These are phyloP conservation scores for Coptotermes formosanus DNA, from an alignment of 1,140 invertebrate genomes.

Conservation along the genomic window DNA sequence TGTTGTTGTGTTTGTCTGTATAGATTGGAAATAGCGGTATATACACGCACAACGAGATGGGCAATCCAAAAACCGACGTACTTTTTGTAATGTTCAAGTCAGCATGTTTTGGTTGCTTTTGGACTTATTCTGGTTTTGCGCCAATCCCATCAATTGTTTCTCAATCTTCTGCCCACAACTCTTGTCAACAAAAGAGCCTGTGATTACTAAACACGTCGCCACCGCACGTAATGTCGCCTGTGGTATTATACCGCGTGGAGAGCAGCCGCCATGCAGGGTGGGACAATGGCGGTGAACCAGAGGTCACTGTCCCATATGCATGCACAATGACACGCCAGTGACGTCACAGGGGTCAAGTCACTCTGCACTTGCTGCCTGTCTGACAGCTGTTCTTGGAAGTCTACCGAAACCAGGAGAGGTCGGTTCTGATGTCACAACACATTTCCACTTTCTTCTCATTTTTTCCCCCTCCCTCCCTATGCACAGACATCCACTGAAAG, in stretches of 20 bases:
- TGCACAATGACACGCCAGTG: neutral
- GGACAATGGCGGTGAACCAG: neutral
- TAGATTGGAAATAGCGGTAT: too few relatives aligned
- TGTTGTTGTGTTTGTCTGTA: too few relatives aligned
- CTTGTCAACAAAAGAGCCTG: neutral
- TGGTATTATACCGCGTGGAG: neutral
- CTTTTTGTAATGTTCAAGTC: too few relatives aligned
- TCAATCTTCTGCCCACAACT: neutral
- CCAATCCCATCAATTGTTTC: too few relatives aligned
- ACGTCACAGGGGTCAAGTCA: neutral
- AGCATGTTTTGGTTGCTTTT: too few relatives aligned
- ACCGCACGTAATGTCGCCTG: neutral
- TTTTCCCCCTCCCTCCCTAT: neutral
- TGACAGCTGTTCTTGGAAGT: neutral
- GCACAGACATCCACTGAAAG: neutral
- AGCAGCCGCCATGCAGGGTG: neutral
- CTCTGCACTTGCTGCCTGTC: neutral
- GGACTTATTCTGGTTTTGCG: too few relatives aligned
- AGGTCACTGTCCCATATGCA: constrained; percentile 8
- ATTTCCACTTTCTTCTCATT: neutral
- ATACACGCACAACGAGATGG: too few relatives aligned
- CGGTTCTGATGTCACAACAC: neutral
- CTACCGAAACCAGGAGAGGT: neutral
- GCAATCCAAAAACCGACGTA: too few relatives aligned
- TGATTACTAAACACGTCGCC: neutral